Base-by-base conservation (phyloP, 2,797 vertebrate species). In the Gambelia wislizenii region DNA sequence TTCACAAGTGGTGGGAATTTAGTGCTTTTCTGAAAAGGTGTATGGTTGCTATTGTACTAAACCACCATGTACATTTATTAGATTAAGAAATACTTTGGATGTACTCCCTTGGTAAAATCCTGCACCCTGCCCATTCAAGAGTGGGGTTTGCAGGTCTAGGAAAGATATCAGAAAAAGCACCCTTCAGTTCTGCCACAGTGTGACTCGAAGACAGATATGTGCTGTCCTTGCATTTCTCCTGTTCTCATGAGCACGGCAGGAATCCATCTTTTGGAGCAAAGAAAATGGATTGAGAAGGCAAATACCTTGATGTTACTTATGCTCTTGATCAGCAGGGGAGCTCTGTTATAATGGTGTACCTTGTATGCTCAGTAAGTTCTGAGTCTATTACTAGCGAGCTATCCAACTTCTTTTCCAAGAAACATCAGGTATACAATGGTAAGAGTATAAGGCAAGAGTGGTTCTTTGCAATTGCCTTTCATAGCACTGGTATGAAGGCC, bases 311-410 rank as follows among this genome's bases (percentile, higher is more conserved):
- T 94, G 85, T 92, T 90, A 89, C 85, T 87, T 87, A 77, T 27
- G 89, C 79, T 93, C 86, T 87, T 76, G 78, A 91, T 54, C 94
- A 95, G 93, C 90, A 92, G 94, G 94, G 90, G 82, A 88, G 88
- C 93, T 92, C 90, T 87, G 49, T 88, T 91, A 27, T 47, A 91
- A 77, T 89, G 30, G 27, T 87, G 89, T 76, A 91, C 89, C 89
- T n/a, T 90, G 90, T 90, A 93, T 90, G 86, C 79, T 89, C 75
- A 87, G 81, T 86, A 80, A 93, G 90, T 93, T 94, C 89, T 92
- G 87, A 92, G 90, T 95, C 89, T 95, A 95, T 96, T 96, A 95
- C 89, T 42, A 92, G 81, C 79, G 33, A 90, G 76, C 87, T 89
- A 84, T 84, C 89, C 92, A 87, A 84, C 91, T 93, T 90, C 88